phyloP scores from a whole-genome alignment of 2,113 vertebrate genomes.

The Microcebus lehilahytsara region DNA sequence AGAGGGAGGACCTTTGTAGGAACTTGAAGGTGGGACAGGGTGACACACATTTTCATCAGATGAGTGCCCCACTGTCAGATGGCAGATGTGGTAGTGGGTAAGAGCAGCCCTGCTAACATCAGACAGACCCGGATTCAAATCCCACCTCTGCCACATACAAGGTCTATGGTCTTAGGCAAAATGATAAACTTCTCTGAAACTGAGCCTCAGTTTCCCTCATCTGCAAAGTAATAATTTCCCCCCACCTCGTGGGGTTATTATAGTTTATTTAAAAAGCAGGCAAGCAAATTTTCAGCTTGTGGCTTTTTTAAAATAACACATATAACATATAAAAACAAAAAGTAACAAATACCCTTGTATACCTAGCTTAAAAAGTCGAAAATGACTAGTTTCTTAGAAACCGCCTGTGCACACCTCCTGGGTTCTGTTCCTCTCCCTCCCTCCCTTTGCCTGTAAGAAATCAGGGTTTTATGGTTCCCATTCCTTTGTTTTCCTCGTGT shows the following conservation, averaged over 20 bases:
- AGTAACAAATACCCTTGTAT: not conserved
- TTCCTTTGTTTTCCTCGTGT: not conserved
- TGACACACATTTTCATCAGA: not conserved
- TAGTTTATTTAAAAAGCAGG: not conserved
- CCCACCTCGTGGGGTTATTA: not conserved
- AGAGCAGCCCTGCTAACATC: not conserved
- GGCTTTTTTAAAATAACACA: not conserved
- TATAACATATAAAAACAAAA: not conserved
- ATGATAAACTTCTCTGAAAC: conserved; percentile 2
- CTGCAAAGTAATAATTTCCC: not conserved
- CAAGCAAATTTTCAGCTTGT: not conserved
- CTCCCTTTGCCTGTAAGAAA: not conserved
- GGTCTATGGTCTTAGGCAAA: not conserved
- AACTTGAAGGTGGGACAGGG: not conserved
- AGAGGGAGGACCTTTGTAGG: not conserved
- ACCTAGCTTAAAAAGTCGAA: not conserved
- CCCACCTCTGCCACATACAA: not conserved
- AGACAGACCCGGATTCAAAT: not conserved
- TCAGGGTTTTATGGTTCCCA: not conserved
- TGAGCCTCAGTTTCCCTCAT: not conserved
- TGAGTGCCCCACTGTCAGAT: not conserved
- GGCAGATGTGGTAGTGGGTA: not conserved
- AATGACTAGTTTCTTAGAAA: not conserved
- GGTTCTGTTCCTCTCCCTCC: not conserved
- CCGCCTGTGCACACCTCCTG: not conserved